A percentile compares a stretch with the other conserved stretches of the same genome.
Evolutionary conservation across 2,113 vertebrate genomes (phyloP).

Genomic region (Chiloscyllium plagiosum): DNA sequence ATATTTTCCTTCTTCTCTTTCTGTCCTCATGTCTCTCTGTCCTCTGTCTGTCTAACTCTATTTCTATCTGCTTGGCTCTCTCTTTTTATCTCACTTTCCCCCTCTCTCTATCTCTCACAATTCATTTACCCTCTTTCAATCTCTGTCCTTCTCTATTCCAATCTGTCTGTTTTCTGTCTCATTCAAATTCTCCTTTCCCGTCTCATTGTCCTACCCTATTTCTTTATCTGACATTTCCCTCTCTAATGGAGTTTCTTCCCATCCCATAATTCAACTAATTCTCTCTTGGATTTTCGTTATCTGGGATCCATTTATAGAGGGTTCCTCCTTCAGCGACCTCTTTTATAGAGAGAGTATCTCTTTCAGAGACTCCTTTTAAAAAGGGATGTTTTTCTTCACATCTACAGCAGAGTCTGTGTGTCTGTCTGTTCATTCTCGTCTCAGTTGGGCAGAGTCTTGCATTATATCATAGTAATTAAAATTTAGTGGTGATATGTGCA

Average conservation of each 20-base stretch:
- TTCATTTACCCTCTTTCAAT: neutral
- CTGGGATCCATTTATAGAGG: neutral
- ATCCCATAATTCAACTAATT: neutral
- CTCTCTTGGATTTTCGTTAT: too few species aligned
- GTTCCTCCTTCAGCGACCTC: neutral
- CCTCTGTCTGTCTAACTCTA: neutral
- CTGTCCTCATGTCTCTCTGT: neutral
- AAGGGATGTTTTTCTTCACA: neutral
- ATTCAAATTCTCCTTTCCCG: neutral
- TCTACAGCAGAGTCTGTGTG: neutral
- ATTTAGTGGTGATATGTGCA: constrained; percentile 11
- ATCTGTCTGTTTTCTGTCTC: neutral
- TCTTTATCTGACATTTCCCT: neutral
- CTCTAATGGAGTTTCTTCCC: neutral
- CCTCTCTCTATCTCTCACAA: neutral
- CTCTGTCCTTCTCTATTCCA: neutral
- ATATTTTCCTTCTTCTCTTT: neutral
- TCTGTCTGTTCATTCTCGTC: neutral
- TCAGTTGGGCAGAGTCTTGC: neutral
- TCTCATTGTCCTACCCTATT: neutral
- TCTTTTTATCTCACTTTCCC: neutral
- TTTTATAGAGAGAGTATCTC: neutral
- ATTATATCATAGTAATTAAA: neutral
- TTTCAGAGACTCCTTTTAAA: neutral
- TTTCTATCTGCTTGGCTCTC: neutral